Percentiles rank a stretch among this genome's conserved stretches.
Evolutionary conservation across 2,888 invertebrate species (phyloP).

Genomic region (Drosophila rellima): DNA sequence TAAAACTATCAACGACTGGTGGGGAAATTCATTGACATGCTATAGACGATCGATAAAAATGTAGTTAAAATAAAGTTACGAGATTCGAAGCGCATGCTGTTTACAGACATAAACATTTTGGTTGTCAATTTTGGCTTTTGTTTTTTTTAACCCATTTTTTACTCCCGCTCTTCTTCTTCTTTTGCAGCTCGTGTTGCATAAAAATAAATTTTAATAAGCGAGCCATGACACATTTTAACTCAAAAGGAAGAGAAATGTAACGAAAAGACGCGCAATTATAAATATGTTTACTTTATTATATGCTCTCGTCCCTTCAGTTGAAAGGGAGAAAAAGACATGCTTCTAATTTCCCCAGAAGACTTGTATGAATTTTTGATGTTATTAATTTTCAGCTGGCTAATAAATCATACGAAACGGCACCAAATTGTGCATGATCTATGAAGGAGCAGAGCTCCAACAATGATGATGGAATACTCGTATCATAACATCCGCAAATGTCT

Average conservation of each 20-base stretch:
- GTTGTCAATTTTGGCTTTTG: constrained; percentile 47
- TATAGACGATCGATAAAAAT: constrained; percentile 70
- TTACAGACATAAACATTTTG: constrained; percentile 51
- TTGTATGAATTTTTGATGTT: constrained; percentile 57
- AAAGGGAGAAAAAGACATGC: constrained; percentile 11
- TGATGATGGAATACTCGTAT: constrained; percentile 24
- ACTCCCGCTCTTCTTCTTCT: background rate
- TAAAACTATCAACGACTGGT: constrained; percentile 43
- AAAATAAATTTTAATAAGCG: constrained; percentile 58
- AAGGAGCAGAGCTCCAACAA: background rate
- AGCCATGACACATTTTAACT: constrained; percentile 15
- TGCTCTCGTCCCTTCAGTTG: background rate
- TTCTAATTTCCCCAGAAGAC: constrained; percentile 26
- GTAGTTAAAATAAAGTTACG: constrained; percentile 71
- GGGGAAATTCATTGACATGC: constrained; percentile 59
- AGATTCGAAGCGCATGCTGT: constrained; percentile 36
- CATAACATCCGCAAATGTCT: constrained; percentile 8
- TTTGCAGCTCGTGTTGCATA: constrained; percentile 53
- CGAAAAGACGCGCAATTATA: constrained; percentile 45
- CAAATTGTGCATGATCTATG: constrained; percentile 57
- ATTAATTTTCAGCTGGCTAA: constrained; percentile 65
- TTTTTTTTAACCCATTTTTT: constrained; percentile 46
- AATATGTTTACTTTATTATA: constrained; percentile 38
- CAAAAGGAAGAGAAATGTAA: background rate
- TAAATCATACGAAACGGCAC: constrained; percentile 55